Evolutionary conservation across 2,797 vertebrate genomes (phyloP).

Genomic region (Thalassophryne amazonica): DNA sequence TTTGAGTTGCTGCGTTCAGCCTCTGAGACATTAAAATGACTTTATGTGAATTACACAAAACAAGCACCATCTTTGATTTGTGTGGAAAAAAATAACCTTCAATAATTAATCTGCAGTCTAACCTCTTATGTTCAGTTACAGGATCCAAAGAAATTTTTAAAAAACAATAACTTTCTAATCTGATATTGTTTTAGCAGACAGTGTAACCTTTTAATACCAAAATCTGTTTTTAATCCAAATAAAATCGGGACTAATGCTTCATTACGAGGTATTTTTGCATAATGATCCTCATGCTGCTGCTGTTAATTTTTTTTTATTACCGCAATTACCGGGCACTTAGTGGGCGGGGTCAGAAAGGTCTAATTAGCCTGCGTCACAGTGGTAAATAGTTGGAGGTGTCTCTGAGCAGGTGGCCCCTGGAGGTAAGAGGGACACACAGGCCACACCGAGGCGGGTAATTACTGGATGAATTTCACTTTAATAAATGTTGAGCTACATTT

Average conservation of each 20-base stretch:
- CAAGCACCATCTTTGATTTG: neutral
- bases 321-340: constrained; percentile 81
- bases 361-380: constrained; percentile 81
- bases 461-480: constrained; percentile 95
- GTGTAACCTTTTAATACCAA: constrained; percentile 73
- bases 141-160: constrained; percentile 25
- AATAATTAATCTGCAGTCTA: constrained; percentile 11
- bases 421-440: constrained; percentile 89
- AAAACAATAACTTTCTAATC: constrained; percentile 29
- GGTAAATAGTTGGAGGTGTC: constrained; percentile 81
- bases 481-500: constrained; percentile 94
- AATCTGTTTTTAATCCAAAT: constrained; percentile 85
- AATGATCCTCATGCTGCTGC: constrained; percentile 82
- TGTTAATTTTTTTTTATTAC: constrained; percentile 84
- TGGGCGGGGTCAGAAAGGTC: constrained; percentile 76
- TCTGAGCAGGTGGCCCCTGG: constrained; percentile 89
- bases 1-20: neutral
- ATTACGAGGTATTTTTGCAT: constrained; percentile 85
- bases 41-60: neutral
- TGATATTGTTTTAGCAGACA: constrained; percentile 56
- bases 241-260: constrained; percentile 85
- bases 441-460: constrained; percentile 88
- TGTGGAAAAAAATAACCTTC: neutral
- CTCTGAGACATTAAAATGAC: neutral
- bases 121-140: constrained; percentile 6